Percentiles rank a stretch among this genome's conserved stretches.
These are phyloP conservation scores for Drosophila triauraria DNA, from an alignment of 1,140 invertebrate species.

Conservation along the genomic window DNA sequence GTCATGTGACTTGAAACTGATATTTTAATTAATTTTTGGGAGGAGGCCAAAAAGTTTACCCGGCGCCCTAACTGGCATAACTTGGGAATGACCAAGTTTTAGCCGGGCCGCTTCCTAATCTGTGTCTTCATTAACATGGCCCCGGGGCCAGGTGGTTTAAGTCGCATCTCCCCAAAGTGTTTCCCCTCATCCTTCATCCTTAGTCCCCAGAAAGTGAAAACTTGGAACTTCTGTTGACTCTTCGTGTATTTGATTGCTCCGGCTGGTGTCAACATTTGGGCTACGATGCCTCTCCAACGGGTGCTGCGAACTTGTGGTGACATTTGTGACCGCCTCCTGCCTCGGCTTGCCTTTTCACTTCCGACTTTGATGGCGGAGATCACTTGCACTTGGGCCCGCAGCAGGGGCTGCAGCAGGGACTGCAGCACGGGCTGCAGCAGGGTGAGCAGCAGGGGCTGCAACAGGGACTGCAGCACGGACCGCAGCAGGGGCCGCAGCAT, in stretches of 20 bases:
- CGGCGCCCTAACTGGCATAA: constrained; percentile 43
- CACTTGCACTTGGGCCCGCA: constrained; percentile 35
- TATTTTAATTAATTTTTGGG: constrained; percentile 77
- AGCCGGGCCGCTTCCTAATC: constrained; percentile 38
- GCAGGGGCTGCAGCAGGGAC: constrained; percentile 28
- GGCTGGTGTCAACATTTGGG: constrained; percentile 2
- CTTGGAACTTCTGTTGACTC: constrained; percentile 8
- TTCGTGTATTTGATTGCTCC: constrained; percentile 30
- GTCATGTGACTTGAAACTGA: constrained; percentile 68
- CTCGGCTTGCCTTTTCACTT: constrained; percentile 1
- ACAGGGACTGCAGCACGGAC: constrained; percentile 28
- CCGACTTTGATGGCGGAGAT: constrained; percentile 1
- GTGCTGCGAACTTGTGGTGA: constrained; percentile 22
- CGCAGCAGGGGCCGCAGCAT: constrained; percentile 37
- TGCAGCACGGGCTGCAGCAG: constrained; percentile 45
- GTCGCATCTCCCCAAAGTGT: neutral
- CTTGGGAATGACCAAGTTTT: constrained; percentile 71
- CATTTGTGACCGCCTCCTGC: constrained; percentile 11
- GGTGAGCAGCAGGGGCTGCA: constrained; percentile 32
- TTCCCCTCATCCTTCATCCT: neutral
- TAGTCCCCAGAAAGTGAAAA: neutral
- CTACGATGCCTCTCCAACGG: constrained; percentile 25
- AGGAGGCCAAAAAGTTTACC: constrained; percentile 55
- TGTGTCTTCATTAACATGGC: constrained; percentile 59
- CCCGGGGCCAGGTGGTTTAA: constrained; percentile 32